A percentile compares a stretch with the other conserved stretches of the same genome.
These are phyloP conservation scores for Atrichornis clamosus DNA, from an alignment of 2,113 vertebrate genomes.

Conservation along the genomic window DNA sequence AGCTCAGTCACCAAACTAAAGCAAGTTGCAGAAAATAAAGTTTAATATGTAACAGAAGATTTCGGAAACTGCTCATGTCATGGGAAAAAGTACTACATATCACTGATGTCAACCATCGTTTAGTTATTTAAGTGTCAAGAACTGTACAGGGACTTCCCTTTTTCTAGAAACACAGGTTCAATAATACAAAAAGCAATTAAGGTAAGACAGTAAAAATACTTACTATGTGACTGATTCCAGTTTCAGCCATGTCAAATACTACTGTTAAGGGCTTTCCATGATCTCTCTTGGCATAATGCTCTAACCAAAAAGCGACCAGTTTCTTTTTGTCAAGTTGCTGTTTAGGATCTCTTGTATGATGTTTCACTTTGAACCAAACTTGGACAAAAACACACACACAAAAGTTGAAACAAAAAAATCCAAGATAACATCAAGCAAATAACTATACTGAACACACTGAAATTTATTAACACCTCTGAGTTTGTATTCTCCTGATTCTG, in stretches of 20 bases:
- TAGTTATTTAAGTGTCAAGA: not conserved
- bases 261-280: constrained; percentile 92
- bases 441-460: not conserved
- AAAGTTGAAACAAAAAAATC: not conserved
- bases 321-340: constrained; percentile 89
- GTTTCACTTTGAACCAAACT: constrained; percentile 97
- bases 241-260: constrained; percentile 94
- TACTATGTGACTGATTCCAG: constrained; percentile 91
- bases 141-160: not conserved
- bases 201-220: constrained; percentile 63
- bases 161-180: not conserved
- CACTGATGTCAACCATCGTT: not conserved
- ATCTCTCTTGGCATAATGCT: constrained; percentile 90
- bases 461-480: not conserved
- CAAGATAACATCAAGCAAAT: not conserved
- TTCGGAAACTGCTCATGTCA: not conserved
- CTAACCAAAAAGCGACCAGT: constrained; percentile 95
- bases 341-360: constrained; percentile 88
- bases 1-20: not conserved
- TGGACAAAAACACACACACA: not conserved
- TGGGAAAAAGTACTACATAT: not conserved
- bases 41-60: not conserved
- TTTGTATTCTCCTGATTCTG: not conserved
- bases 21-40: not conserved
- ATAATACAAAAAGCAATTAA: not conserved